Conservation (phyloP, 2,888 invertebrate species). For the Pandemis corylana region DNA sequence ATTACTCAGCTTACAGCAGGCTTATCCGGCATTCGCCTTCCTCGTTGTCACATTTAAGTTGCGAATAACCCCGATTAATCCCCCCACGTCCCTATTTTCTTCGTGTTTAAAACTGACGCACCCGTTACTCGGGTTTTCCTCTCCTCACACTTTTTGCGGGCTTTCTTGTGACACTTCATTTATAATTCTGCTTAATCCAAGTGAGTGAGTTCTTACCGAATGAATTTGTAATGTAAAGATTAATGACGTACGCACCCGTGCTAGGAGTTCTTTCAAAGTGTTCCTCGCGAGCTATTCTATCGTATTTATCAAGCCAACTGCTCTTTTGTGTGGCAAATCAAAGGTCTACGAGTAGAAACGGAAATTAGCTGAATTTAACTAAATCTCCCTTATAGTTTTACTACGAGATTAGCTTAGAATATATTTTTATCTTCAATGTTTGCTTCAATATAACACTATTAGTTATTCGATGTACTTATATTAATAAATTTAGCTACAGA, state of each 20-base stretch:
- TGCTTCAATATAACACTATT: neutral
- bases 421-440: neutral
- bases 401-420: neutral
- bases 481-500: neutral
- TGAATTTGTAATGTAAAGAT: slow-evolving; percentile 84
- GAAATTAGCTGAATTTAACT: slow-evolving; percentile 1
- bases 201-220: slow-evolving; percentile 82
- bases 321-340: slow-evolving; percentile 53
- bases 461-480: too few relatives aligned
- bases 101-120: slow-evolving; percentile 73
- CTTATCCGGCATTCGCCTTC: slow-evolving; percentile 51
- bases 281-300: slow-evolving; percentile 60
- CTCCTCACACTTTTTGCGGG: slow-evolving; percentile 76
- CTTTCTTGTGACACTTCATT: slow-evolving; percentile 80
- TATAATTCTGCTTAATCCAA: slow-evolving; percentile 83
- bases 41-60: slow-evolving; percentile 57
- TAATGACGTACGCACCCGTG: slow-evolving; percentile 67
- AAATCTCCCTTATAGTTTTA: neutral
- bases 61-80: slow-evolving; percentile 64
- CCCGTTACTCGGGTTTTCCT: slow-evolving; percentile 65
- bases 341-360: slow-evolving; percentile 42
- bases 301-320: slow-evolving; percentile 62
- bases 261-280: slow-evolving; percentile 61
- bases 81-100: slow-evolving; percentile 63
- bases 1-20: slow-evolving; percentile 42